Conservation (phyloP, 2,797 vertebrate species). For the Cercopithecus mitis region DNA sequence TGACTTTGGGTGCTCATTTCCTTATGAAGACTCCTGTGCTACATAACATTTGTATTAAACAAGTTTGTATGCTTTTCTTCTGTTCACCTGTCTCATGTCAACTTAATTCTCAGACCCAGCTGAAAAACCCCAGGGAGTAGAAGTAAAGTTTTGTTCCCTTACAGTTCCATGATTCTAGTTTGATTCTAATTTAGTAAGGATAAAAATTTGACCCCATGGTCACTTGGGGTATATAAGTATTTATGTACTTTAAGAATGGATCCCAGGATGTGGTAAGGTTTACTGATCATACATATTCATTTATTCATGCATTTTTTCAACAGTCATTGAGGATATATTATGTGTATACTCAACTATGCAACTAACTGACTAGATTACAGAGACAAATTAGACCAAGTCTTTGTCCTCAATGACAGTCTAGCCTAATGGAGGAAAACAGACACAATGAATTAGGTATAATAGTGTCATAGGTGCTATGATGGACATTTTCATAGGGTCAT, state of each 20-base stretch:
- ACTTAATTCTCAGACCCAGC: not conserved
- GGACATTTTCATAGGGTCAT: not conserved
- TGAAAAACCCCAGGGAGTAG: not conserved
- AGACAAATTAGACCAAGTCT: not conserved
- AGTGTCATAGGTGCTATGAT: not conserved
- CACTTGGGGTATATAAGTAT: not conserved
- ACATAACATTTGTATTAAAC: not conserved
- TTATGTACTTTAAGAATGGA: not conserved
- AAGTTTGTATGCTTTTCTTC: not conserved
- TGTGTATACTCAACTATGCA: not conserved
- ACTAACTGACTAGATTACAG: not conserved
- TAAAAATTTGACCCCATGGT: not conserved
- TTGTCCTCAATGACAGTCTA: not conserved
- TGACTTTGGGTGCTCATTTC: not conserved
- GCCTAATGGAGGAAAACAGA: not conserved
- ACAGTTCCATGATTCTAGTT: not conserved
- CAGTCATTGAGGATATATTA: not conserved
- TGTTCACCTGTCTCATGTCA: not conserved
- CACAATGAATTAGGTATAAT: not conserved
- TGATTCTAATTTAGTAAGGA: not conserved
- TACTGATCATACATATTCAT: too few species aligned
- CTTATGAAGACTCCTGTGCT: not conserved
- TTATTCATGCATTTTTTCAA: not conserved
- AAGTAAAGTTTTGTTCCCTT: not conserved
- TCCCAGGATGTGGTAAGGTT: not conserved